These are phyloP conservation scores for Malacoraja senta DNA, from an alignment of 2,797 vertebrate genomes.

Conservation along the genomic window DNA sequence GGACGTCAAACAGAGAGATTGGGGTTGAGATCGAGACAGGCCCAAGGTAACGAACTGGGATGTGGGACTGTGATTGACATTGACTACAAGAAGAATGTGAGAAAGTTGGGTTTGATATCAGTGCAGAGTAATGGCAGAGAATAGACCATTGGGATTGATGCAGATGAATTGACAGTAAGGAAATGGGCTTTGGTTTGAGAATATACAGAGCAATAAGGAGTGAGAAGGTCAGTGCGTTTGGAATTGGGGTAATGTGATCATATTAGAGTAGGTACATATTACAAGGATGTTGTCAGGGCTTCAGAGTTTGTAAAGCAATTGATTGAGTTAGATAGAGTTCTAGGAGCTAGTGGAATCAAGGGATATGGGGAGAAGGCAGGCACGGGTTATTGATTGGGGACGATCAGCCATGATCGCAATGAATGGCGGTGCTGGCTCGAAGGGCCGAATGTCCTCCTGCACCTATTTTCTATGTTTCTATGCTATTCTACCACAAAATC, in stretches of 20 bases:
- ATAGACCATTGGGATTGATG: background rate
- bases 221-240: background rate
- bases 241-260: background rate
- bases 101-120: fast-evolving
- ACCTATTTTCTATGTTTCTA: no score
- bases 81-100: background rate
- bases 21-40: background rate
- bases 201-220: background rate
- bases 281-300: no score
- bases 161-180: background rate
- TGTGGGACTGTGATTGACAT: fast-evolving
- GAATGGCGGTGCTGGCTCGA: no score
- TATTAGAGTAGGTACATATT: no score
- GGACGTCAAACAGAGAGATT: background rate
- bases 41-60: background rate
- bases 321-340: no score
- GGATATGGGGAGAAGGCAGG: no score
- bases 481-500: no score
- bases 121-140: background rate
- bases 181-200: background rate
- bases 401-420: no score
- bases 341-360: no score
- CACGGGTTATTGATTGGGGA: no score
- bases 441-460: no score
- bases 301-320: no score